Conservation (phyloP, 2,797 vertebrate species). For the Erpetoichthys calabaricus region DNA sequence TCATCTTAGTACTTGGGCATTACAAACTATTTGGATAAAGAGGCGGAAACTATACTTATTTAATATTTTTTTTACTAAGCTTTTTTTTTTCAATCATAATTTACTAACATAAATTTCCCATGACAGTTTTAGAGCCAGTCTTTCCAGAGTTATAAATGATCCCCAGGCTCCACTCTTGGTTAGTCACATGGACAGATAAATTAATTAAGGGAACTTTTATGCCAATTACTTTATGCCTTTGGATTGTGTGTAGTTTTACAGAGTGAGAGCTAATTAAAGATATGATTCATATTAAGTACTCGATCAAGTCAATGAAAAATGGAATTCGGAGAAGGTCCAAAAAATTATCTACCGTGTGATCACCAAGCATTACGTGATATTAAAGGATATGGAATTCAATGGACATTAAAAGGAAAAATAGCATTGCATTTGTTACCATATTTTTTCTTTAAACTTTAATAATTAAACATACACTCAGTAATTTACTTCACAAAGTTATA, state of each 20-base stretch:
- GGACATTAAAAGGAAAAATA: neutral
- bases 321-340: slow-evolving; percentile 66
- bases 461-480: too few species aligned
- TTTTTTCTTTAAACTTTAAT: too few species aligned
- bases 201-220: slow-evolving; percentile 87
- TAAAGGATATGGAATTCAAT: slow-evolving; percentile 47
- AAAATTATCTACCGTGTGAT: slow-evolving; percentile 62
- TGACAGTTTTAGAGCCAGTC: slow-evolving; percentile 54
- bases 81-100: slow-evolving; percentile 47
- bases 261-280: slow-evolving; percentile 80
- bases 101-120: slow-evolving; percentile 58
- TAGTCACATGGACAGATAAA: slow-evolving; percentile 78
- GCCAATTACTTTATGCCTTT: slow-evolving; percentile 85
- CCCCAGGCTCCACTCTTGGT: slow-evolving; percentile 68
- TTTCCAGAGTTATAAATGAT: slow-evolving; percentile 76
- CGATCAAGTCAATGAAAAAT: slow-evolving; percentile 62
- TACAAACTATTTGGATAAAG: slow-evolving; percentile 40
- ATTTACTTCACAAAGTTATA: too few species aligned
- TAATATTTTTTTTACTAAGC: slow-evolving; percentile 57
- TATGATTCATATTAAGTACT: slow-evolving; percentile 75
- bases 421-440: neutral
- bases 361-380: slow-evolving; percentile 70
- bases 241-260: slow-evolving; percentile 75
- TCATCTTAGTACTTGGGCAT: slow-evolving; percentile 43
- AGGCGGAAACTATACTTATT: slow-evolving; percentile 51